Base-by-base conservation (phyloP, 2,888 invertebrate genomes). In the Drosophila greeni region DNA sequence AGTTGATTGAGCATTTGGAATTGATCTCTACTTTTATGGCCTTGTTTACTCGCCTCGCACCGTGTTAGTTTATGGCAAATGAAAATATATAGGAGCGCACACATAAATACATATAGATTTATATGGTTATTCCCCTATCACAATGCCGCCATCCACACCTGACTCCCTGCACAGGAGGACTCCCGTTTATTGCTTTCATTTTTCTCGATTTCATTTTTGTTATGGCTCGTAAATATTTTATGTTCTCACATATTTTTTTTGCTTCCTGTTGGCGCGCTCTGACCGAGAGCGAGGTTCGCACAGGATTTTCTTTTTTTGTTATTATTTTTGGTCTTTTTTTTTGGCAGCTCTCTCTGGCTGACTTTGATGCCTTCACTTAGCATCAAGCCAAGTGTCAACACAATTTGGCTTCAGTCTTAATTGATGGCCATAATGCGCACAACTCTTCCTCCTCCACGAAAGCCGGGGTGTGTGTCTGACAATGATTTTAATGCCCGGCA, bases 1-100 rank as follows among this genome's bases (percentile, higher is more conserved):
- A 80, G 82, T 74, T 82, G 77, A 82, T 80, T 79, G 77, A 80
- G 81, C 77, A 74, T 80, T 74, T 66, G 82, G 80, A 79, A 79
- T 79, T 82, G 82, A 79, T 80, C 77, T 76, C 66, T 66, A 67
- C 75, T 74, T 82, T 80, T 82, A 79, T 82, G 75, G 72, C 74
- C 72, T 58, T 77, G 79, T 69, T 79, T 73, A 62, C 54, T 58
- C 72, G 62, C 62, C 62, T 37, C 31, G 36, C 18, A 51, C 60
- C 51, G 70, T 60, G 67, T 69, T 75, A 77, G 74, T 79, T 82
- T 80, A 79, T 74, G 72, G 62, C 65, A 23, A 65, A 49, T 49
- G 51, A 57, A 59, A 62, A 54, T 55, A 67, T 59, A 69, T 62
- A 53, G 49, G 29, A 14, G 39, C 20, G 12, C 40, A 51, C 43